Evolutionary conservation across 2,113 vertebrate genomes (phyloP), one percentile per base, ranked within the genome.

Genomic region (Takifugu flavidus): DNA sequence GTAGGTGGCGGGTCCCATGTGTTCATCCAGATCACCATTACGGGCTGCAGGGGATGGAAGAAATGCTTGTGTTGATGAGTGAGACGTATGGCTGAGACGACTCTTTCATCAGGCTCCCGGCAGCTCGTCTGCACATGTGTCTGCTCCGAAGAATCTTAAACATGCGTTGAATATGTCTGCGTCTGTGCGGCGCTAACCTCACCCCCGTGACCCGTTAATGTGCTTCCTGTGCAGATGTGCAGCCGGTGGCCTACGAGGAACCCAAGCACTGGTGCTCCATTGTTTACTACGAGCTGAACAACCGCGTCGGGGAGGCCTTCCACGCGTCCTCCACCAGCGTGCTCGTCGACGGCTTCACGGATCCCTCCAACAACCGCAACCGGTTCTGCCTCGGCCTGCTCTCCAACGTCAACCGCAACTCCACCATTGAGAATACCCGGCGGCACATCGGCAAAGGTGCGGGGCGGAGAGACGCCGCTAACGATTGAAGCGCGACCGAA

Each of bases 191-290:
- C 31, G 8, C 75, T 66, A 53, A 34, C 42, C 53, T 70, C 64
- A 31, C 63, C 62, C 46, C 25, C 34, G 31, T 73, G 72, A 79
- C 77, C 60, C 47, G 13, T 63, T 62, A 61, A 72, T 77, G 72
- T 39, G 0, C 84, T 87, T 88, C 86, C 80, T 85, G 86, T 79
- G 13, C 89, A 98, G 97, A 98, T 88, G 94, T 98, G 47, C 97
- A 99, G 81, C 95, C 95, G 0, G 97, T 99, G 53, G 96, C 97
- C 54, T 99, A 99, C 0, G 93, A 96, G 66, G 97, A 99, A 74
- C 97, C 97, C 0, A 98, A 96, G 89, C 95, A 98, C 89, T 99
- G 97, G 97, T 99, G 97, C 89, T 98, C 96, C 52, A 99, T 99
- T 77, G 96, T 99, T 81, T 99, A 99, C 91, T 99, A 99, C 2